These are phyloP conservation scores for Atta colombica DNA, from an alignment of 1,140 invertebrate genomes.

Conservation along the genomic window DNA sequence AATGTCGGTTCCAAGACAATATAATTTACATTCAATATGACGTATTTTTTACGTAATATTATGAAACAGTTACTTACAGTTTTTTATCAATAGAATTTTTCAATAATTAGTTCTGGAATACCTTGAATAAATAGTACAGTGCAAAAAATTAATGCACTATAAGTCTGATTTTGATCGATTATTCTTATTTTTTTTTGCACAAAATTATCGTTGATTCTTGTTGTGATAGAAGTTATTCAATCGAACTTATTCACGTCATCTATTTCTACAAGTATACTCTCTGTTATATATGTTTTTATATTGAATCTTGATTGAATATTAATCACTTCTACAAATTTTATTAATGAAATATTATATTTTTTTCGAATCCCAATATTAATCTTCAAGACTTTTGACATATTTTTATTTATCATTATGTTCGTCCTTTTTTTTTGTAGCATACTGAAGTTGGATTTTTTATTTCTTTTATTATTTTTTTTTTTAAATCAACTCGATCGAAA, in stretches of 20 bases:
- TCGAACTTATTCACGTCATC: slow-evolving; percentile 13
- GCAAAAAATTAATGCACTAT: background rate
- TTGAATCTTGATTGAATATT: background rate
- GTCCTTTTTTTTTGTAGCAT: background rate
- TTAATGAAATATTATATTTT: slow-evolving; percentile 13
- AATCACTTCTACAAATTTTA: background rate
- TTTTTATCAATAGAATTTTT: background rate
- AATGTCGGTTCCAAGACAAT: background rate
- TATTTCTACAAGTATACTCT: slow-evolving; percentile 15
- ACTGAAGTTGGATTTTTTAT: no score
- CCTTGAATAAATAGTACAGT: background rate
- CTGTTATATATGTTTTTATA: background rate
- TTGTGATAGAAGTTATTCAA: slow-evolving; percentile 22
- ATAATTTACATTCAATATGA: background rate
- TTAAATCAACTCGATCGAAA: background rate
- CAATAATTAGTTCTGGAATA: background rate
- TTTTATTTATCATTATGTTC: background rate
- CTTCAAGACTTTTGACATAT: background rate
- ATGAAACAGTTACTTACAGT: background rate
- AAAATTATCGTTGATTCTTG: slow-evolving; percentile 15
- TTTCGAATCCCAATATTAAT: background rate
- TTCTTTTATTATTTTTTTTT: no score
- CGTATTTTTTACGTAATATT: background rate
- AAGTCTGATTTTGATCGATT: slow-evolving; percentile 6
- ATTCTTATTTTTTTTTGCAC: background rate